A percentile compares a stretch with the other conserved stretches of the same genome.
Conservation (phyloP, 2,888 invertebrate genomes). For the Cyclophora albipunctata region DNA sequence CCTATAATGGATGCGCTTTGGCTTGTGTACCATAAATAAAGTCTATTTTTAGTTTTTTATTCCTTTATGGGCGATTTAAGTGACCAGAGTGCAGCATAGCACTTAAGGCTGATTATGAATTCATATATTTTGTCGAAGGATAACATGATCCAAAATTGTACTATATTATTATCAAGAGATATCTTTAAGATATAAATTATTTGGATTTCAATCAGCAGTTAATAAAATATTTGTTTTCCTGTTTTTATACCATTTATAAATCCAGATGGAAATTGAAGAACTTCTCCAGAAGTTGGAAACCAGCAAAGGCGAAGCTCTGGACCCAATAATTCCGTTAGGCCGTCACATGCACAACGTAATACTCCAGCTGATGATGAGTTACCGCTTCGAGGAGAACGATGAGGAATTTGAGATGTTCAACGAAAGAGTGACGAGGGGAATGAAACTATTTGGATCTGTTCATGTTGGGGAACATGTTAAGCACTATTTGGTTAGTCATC, state of each 20-base stretch:
- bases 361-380: constrained; percentile 88
- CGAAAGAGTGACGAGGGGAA: constrained; percentile 85
- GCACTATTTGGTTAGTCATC: constrained; percentile 67
- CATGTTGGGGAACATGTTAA: constrained; percentile 85
- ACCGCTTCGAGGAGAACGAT: constrained; percentile 83
- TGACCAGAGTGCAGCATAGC: no score
- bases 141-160: no score
- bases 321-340: constrained; percentile 80
- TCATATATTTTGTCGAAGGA: no score
- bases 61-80: no score
- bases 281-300: constrained; percentile 59
- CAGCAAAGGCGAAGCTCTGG: constrained; percentile 57
- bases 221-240: no score
- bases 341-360: constrained; percentile 89
- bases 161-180: no score
- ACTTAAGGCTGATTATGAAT: no score
- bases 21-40: no score
- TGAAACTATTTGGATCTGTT: constrained; percentile 84
- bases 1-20: no score
- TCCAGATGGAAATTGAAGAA: constrained; percentile 81
- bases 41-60: no score
- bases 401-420: constrained; percentile 82
- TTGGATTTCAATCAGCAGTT: no score
- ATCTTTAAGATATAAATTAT: no score
- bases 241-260: constrained; percentile 3